These are phyloP conservation scores for Pygmarrhopalites habei DNA, from an alignment of 1,140 invertebrate genomes.

Conservation along the genomic window DNA sequence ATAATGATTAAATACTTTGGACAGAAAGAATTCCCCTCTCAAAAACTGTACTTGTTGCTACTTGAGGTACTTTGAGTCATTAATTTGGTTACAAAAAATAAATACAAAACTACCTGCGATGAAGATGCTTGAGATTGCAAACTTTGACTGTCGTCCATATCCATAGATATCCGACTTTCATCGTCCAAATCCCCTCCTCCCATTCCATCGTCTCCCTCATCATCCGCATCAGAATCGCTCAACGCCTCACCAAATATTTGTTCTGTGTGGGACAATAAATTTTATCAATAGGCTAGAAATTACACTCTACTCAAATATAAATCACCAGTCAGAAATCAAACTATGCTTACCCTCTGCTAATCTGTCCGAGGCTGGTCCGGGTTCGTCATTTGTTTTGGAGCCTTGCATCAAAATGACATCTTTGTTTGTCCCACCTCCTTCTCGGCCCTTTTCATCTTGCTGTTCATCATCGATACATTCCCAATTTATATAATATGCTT, in stretches of 20 bases:
- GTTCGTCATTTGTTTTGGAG: slow-evolving; percentile 30
- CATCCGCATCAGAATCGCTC: slow-evolving; percentile 46
- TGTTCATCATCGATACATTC: slow-evolving; percentile 87
- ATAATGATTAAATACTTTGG: too few relatives aligned
- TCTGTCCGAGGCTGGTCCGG: slow-evolving; percentile 23
- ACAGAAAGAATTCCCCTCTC: too few relatives aligned
- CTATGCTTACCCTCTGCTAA: slow-evolving; percentile 37
- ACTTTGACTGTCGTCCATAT: slow-evolving; percentile 54
- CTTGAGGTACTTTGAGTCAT: too few relatives aligned
- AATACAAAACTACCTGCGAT: too few relatives aligned
- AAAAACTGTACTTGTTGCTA: too few relatives aligned
- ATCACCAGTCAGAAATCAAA: too few relatives aligned
- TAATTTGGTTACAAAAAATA: too few relatives aligned
- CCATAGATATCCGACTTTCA: slow-evolving; percentile 66
- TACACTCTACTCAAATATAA: too few relatives aligned
- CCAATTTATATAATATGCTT: slow-evolving; percentile 82
- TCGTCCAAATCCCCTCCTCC: slow-evolving; percentile 66
- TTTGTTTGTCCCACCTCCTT: slow-evolving; percentile 33
- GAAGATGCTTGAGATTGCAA: too few relatives aligned
- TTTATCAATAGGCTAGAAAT: too few relatives aligned
- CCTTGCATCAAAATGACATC: slow-evolving; percentile 37
- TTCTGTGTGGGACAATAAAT: slow-evolving; percentile 46
- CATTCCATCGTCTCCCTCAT: slow-evolving; percentile 56
- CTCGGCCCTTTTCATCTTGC: slow-evolving; percentile 48
- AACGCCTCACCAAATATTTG: slow-evolving; percentile 71